These are phyloP conservation scores for Nothura maculosa DNA, from an alignment of 2,797 vertebrate species.

Conservation along the genomic window DNA sequence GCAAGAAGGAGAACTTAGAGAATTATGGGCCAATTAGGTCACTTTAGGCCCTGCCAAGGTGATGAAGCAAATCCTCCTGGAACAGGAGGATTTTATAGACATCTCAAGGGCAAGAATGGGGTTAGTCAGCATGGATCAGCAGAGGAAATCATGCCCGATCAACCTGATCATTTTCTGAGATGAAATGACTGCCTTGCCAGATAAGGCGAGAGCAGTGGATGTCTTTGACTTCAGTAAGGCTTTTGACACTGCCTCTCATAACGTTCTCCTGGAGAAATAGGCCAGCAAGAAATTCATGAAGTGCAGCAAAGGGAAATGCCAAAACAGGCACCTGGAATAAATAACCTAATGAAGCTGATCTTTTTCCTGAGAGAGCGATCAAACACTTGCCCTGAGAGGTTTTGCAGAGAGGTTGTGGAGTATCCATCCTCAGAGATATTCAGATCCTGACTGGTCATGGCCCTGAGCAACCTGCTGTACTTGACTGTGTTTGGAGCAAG, in stretches of 20 bases:
- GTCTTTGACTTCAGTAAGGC: not conserved
- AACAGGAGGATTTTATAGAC: not conserved
- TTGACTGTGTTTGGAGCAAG: not conserved
- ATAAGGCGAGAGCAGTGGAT: not conserved
- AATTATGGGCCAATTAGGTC: not conserved
- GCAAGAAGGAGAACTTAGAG: not conserved
- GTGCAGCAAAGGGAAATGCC: not conserved
- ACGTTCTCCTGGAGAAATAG: not conserved
- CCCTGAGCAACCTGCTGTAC: not conserved
- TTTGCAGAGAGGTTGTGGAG: not conserved
- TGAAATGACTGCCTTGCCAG: not conserved
- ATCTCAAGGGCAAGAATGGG: not conserved
- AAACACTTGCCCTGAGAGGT: not conserved
- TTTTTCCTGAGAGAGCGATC: not conserved
- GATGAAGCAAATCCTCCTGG: not conserved
- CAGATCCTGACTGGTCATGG: not conserved
- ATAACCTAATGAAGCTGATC: not conserved
- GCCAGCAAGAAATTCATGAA: not conserved
- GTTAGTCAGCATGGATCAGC: not conserved
- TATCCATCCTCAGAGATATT: not conserved
- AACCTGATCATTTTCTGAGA: not conserved
- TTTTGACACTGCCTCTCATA: slow-evolving; percentile 11
- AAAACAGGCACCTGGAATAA: not conserved
- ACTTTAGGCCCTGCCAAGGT: not conserved
- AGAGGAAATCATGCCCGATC: not conserved